Evolutionary conservation across 2,797 vertebrate species (phyloP).

Genomic region (Micromesistius poutassou): DNA sequence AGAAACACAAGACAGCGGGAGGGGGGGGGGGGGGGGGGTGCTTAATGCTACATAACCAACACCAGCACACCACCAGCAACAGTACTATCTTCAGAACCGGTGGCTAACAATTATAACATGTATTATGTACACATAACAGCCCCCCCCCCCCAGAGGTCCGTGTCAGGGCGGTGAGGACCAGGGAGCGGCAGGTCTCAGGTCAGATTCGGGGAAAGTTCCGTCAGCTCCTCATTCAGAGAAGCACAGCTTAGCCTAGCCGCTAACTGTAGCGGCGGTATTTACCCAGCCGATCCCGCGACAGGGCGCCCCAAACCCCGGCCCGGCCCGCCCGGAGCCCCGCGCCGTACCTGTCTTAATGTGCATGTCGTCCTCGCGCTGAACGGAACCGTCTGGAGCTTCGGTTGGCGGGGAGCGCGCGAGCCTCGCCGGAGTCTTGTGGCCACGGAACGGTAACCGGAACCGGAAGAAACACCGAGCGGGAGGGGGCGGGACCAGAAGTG

Average conservation of each 20-base stretch:
- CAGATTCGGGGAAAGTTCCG: background rate
- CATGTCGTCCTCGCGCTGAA: conserved; percentile 66
- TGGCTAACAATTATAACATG: too few relatives aligned
- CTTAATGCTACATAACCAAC: too few relatives aligned
- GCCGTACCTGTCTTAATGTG: conserved; percentile 79
- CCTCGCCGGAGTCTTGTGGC: conserved; percentile 48
- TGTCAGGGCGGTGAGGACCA: too few relatives aligned
- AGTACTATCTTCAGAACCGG: too few relatives aligned
- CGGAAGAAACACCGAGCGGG: conserved; percentile 32
- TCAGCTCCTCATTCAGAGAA: background rate
- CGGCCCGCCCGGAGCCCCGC: conserved; percentile 4
- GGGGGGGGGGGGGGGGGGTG: too few relatives aligned
- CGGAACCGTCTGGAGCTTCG: conserved; percentile 9
- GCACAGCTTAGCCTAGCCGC: background rate
- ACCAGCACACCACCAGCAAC: too few relatives aligned
- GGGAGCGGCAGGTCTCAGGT: too few relatives aligned
- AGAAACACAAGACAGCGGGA: too few relatives aligned
- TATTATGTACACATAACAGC: too few relatives aligned
- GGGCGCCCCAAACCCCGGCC: too few relatives aligned
- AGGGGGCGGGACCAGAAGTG: background rate
- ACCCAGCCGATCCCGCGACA: background rate
- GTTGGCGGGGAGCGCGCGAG: conserved; percentile 24
- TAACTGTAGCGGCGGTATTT: background rate
- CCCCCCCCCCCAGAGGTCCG: too few relatives aligned
- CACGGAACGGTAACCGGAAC: conserved; percentile 62